Conservation (phyloP, 2,113 vertebrate genomes). For the Cochlearius cochlearius region DNA sequence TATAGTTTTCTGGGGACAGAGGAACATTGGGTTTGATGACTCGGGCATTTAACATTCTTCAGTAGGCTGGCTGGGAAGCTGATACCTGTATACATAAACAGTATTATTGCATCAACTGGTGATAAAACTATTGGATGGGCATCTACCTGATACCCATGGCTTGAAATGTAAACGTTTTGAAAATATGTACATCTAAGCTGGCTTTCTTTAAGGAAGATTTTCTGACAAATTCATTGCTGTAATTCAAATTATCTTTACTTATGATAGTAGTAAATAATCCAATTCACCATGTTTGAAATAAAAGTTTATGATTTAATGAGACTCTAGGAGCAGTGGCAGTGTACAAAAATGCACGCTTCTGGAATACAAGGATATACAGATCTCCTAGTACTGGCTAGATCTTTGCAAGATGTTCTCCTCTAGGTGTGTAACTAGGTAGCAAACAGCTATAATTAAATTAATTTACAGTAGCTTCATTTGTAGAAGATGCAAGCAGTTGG, state of each 20-base stretch:
- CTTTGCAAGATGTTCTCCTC: background rate
- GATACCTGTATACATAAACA: accelerated
- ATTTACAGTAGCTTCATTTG: background rate
- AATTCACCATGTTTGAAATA: background rate
- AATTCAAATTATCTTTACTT: background rate
- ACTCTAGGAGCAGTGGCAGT: background rate
- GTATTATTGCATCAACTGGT: background rate
- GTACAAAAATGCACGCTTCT: accelerated
- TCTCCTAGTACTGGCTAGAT: background rate
- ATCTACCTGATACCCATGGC: background rate
- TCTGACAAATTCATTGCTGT: background rate
- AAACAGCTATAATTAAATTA: background rate
- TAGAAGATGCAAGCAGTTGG: background rate
- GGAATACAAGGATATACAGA: too few relatives aligned
- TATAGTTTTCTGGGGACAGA: background rate
- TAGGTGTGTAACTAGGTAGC: background rate
- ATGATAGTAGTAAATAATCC: background rate
- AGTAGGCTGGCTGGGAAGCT: background rate
- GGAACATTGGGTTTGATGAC: background rate
- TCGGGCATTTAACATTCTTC: accelerated
- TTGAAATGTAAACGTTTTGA: background rate
- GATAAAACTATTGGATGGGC: background rate
- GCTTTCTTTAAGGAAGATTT: background rate
- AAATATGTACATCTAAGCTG: background rate
- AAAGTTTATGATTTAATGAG: background rate